Percentiles rank a stretch among this genome's conserved stretches.
phyloP scores from a whole-genome alignment of 2,113 vertebrate genomes.

The Gnathonemus echidnorhynchus region DNA sequence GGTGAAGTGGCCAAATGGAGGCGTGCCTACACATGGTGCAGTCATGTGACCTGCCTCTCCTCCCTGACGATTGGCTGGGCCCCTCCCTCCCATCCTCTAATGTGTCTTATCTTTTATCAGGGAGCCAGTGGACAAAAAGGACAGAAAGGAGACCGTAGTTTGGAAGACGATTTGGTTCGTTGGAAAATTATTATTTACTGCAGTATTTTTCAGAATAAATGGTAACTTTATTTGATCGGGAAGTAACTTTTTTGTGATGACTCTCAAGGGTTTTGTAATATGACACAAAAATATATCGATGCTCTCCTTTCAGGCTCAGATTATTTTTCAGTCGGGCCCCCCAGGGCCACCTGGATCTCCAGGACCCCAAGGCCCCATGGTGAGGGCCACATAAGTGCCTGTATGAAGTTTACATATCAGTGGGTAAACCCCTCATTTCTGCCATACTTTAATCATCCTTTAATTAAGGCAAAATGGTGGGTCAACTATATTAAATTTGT shows the following conservation, averaged over 20 bases:
- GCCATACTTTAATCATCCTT: neutral
- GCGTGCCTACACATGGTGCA: neutral
- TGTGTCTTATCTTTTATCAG: neutral
- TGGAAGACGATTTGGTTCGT: slow-evolving; percentile 12
- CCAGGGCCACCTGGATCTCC: slow-evolving; percentile 37
- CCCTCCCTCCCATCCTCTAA: neutral
- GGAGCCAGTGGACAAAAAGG: slow-evolving; percentile 11
- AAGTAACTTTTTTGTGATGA: neutral
- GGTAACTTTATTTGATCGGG: neutral
- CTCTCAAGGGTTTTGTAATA: neutral
- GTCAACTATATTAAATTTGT: neutral
- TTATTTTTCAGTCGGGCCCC: slow-evolving; percentile 40
- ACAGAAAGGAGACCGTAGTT: slow-evolving; percentile 9
- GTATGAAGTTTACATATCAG: neutral
- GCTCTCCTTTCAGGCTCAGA: slow-evolving; percentile 32
- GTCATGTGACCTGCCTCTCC: neutral
- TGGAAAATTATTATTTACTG: neutral
- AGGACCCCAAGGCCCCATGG: slow-evolving; percentile 39
- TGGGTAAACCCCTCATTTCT: neutral
- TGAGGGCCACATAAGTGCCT: slow-evolving; percentile 13
- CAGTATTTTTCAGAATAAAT: neutral
- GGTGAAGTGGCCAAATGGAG: neutral
- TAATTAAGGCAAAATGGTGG: neutral
- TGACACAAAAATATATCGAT: neutral
- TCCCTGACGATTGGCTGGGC: neutral